Evolutionary conservation across 2,797 vertebrate genomes (phyloP).

Genomic region (Myiotriccus ornatus): DNA sequence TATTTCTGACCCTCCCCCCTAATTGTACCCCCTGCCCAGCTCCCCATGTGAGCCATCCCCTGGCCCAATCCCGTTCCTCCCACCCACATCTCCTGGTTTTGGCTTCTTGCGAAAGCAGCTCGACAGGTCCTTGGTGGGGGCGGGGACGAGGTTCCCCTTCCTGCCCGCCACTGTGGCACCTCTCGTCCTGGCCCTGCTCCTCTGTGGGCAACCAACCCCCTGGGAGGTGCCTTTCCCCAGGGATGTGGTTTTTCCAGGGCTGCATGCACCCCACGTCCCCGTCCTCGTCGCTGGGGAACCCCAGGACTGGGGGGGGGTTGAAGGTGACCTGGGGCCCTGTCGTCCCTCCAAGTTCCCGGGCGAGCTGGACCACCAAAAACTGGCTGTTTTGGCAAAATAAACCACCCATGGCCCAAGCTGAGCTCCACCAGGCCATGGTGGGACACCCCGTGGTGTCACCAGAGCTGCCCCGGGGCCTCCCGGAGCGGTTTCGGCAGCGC

Average conservation of each 20-base stretch:
- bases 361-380: not conserved
- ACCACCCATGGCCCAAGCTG: accelerated
- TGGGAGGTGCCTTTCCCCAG: not conserved
- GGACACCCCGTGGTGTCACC: not conserved
- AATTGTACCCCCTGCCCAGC: not conserved
- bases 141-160: not conserved
- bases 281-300: not conserved
- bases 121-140: not conserved
- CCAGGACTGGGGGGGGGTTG: not conserved
- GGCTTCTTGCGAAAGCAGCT: not conserved
- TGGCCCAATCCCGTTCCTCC: not conserved
- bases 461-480: not conserved
- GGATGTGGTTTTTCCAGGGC: not conserved
- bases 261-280: not conserved
- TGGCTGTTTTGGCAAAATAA: not conserved
- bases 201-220: not conserved
- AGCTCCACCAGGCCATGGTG: not conserved
- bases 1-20: not conserved
- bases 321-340: not conserved
- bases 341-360: accelerated
- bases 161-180: not conserved
- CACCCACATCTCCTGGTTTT: not conserved
- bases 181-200: not conserved
- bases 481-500: not conserved
- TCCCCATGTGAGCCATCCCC: accelerated